Evolutionary conservation across 2,113 vertebrate species (phyloP).

Genomic region (Climacteris rufus): DNA sequence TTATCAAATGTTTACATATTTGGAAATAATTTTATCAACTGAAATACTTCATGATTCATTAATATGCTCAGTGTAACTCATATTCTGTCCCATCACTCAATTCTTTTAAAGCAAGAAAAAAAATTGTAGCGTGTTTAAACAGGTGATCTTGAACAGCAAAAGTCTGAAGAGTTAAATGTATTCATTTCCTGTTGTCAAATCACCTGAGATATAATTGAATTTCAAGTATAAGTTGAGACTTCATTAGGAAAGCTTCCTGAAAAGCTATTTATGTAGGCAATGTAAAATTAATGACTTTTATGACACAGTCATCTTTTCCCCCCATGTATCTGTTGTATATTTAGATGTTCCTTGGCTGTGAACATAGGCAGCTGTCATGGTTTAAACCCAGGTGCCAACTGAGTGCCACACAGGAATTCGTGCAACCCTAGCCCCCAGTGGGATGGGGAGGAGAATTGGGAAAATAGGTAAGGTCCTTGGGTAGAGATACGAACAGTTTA

Average conservation of each 20-base stretch:
- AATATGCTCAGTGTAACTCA: neutral
- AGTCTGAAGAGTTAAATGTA: neutral
- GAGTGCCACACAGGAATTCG: neutral
- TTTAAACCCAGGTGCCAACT: neutral
- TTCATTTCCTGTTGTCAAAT: slow-evolving; percentile 5
- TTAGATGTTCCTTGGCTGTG: neutral
- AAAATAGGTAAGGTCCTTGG: neutral
- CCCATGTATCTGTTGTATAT: neutral
- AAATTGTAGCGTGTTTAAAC: neutral
- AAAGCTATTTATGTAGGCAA: neutral
- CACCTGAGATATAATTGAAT: neutral
- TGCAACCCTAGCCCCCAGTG: neutral
- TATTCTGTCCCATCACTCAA: neutral
- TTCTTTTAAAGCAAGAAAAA: neutral
- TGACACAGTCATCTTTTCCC: neutral
- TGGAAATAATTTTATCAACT: neutral
- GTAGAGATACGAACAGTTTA: neutral
- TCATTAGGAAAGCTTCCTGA: slow-evolving; percentile 22
- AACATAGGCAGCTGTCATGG: neutral
- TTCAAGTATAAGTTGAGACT: neutral
- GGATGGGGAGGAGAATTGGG: neutral
- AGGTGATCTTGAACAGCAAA: neutral
- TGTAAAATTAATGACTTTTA: slow-evolving; percentile 4
- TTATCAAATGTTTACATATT: neutral
- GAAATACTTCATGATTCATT: neutral